phyloP scores from a whole-genome alignment of 1,140 invertebrate genomes.

The Marisa cornuarietis region DNA sequence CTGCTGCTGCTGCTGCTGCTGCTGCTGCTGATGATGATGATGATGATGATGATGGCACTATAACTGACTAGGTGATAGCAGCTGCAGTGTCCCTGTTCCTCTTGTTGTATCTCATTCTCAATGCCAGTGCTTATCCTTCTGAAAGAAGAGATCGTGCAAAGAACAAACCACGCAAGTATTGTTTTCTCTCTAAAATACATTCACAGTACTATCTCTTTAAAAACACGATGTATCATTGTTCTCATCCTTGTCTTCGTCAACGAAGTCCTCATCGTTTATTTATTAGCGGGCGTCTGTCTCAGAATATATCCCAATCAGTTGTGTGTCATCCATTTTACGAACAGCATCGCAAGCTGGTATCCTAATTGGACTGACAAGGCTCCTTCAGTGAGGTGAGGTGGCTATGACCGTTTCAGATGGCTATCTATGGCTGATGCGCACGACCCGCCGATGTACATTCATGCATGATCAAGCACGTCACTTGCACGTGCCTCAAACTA shows the following conservation, averaged over 20 bases:
- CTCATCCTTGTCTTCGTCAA: not conserved
- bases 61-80: not conserved
- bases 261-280: not conserved
- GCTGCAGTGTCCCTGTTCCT: too few relatives aligned
- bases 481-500: too few relatives aligned
- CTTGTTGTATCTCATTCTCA: not conserved
- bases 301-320: not conserved
- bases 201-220: not conserved
- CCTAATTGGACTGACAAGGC: too few relatives aligned
- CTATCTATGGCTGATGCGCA: too few relatives aligned
- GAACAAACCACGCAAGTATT: not conserved
- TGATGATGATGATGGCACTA: not conserved
- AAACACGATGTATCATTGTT: not conserved
- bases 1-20: too few relatives aligned
- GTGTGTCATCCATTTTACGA: not conserved
- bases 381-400: too few relatives aligned
- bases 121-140: not conserved
- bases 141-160: not conserved
- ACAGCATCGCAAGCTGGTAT: not conserved
- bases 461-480: too few relatives aligned
- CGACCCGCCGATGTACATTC: too few relatives aligned
- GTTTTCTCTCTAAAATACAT: not conserved
- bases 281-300: not conserved
- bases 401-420: too few relatives aligned
- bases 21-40: not conserved